Conservation (phyloP, 2,888 invertebrate genomes). For the Ypsolopha scabrella region DNA sequence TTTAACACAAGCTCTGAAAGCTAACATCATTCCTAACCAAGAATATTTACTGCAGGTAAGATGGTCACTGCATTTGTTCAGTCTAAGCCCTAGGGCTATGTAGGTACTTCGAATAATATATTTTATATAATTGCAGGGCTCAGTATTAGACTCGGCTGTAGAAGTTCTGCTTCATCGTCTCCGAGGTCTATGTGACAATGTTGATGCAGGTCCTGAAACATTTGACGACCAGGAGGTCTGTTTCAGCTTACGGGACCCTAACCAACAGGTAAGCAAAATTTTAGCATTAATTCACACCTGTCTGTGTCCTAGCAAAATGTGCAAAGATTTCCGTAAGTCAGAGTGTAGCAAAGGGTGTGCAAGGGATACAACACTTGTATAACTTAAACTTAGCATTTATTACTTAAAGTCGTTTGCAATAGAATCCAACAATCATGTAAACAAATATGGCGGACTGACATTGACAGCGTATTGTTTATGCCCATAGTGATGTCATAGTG, state of each 20-base stretch:
- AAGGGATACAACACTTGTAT: too few relatives aligned
- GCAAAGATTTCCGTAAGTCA: too few relatives aligned
- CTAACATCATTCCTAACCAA: slow-evolving; percentile 91
- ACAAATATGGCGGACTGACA: too few relatives aligned
- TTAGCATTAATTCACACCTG: too few relatives aligned
- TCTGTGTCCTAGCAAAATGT: too few relatives aligned
- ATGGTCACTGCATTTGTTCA: neutral
- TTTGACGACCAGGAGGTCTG: slow-evolving; percentile 96
- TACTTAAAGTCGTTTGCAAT: too few relatives aligned
- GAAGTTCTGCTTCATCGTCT: slow-evolving; percentile 91
- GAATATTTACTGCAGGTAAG: slow-evolving; percentile 83
- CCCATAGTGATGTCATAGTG: too few relatives aligned
- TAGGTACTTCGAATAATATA: neutral
- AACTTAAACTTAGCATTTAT: too few relatives aligned
- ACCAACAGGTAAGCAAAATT: slow-evolving; percentile 51
- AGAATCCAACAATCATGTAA: too few relatives aligned
- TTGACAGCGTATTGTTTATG: too few relatives aligned
- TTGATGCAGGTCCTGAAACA: slow-evolving; percentile 89
- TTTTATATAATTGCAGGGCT: slow-evolving; percentile 74
- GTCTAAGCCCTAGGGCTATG: neutral
- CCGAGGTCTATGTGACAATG: slow-evolving; percentile 93
- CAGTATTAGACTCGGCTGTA: slow-evolving; percentile 90
- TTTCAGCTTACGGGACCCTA: slow-evolving; percentile 80
- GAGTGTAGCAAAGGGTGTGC: too few relatives aligned
- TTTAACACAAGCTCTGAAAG: slow-evolving; percentile 81